Conservation (phyloP, 2,797 vertebrate species). For the Vireo griseus region DNA sequence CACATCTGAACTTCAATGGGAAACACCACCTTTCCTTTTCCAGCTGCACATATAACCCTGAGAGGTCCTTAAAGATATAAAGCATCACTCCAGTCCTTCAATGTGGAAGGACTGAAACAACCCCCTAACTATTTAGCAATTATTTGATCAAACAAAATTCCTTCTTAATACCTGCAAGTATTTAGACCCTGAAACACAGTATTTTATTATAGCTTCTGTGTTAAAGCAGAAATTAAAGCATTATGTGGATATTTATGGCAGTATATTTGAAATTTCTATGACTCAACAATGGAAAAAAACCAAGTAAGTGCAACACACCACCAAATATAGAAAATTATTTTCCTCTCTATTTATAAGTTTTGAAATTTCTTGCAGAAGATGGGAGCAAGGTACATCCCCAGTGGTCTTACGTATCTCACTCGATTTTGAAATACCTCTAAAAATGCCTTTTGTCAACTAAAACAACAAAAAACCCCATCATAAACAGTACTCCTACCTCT, state of each 20-base stretch:
- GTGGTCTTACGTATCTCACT: fast-evolving
- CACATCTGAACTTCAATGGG: neutral
- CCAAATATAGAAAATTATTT: neutral
- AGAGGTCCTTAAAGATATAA: neutral
- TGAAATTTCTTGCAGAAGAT: neutral
- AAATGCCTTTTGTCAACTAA: neutral
- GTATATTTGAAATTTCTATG: neutral
- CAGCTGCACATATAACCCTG: neutral
- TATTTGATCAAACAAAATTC: neutral
- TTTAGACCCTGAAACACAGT: neutral
- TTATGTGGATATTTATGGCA: neutral
- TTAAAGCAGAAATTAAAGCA: neutral
- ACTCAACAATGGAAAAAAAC: neutral
- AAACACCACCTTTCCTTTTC: neutral
- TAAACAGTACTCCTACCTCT: constrained; percentile 78
- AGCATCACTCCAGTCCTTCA: neutral
- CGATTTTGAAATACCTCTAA: neutral
- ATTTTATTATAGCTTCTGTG: neutral
- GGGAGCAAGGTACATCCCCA: neutral
- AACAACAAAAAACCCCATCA: neutral
- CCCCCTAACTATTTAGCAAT: neutral
- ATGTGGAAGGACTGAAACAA: neutral
- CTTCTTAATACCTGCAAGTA: neutral
- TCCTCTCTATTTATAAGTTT: neutral
- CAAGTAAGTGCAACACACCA: neutral